Evolutionary conservation across 35 echinoderm and acorn worm species (phyloP).

Genomic region (Ophioderma brevispina): DNA sequence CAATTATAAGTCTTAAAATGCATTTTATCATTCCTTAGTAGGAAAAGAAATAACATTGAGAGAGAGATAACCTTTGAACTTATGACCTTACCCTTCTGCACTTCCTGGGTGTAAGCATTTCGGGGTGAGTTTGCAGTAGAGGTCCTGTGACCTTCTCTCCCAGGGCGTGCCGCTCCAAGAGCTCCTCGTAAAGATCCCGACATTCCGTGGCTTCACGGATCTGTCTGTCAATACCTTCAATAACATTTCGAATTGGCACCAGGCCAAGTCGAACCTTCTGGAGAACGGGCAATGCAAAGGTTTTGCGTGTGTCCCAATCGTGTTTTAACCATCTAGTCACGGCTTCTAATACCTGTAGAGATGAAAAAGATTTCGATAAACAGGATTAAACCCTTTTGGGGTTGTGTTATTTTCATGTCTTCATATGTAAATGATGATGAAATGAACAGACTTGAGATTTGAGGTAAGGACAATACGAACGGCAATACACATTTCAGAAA

Average conservation of each 20-base stretch:
- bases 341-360: conserved; percentile 48
- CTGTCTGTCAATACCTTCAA: conserved; percentile 24
- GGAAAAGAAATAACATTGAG: neutral
- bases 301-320: conserved; percentile 26
- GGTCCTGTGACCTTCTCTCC: conserved; percentile 32
- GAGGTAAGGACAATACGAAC: too few species aligned
- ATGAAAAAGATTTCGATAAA: too few species aligned
- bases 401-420: too few species aligned
- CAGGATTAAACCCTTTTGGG: too few species aligned
- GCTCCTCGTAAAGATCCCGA: conserved; percentile 27
- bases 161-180: conserved; percentile 45
- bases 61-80: neutral
- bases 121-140: conserved; percentile 10
- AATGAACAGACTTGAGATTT: too few species aligned
- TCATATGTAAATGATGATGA: too few species aligned
- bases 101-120: conserved; percentile 48
- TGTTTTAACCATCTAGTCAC: conserved; percentile 47
- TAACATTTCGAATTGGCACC: conserved; percentile 21
- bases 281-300: conserved; percentile 11
- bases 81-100: conserved; percentile 52
- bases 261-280: conserved; percentile 63
- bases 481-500: too few species aligned
- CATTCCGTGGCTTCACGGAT: conserved; percentile 23
- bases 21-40: too few species aligned
- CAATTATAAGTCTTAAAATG: neutral